phyloP scores from a whole-genome alignment of 1,140 invertebrate species.

The Solenopsis invicta region DNA sequence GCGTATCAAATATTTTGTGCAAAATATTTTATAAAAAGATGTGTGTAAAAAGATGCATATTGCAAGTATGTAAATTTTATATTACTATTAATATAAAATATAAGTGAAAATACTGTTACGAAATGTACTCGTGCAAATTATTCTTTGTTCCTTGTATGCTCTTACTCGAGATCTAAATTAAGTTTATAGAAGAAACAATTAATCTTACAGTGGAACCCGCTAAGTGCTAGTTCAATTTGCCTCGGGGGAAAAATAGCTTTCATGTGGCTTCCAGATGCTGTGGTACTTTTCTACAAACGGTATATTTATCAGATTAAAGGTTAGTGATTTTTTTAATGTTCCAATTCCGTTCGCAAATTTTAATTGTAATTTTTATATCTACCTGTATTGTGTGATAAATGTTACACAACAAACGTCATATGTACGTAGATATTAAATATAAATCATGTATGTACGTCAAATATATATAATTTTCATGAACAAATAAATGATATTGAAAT shows the following conservation, averaged over 20 bases:
- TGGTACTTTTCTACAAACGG: constrained; percentile 28
- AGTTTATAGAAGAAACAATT: constrained; percentile 53
- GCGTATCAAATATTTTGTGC: not conserved
- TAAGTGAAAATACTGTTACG: not conserved
- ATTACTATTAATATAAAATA: not conserved
- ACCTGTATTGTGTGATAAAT: not conserved
- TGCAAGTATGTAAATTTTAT: not conserved
- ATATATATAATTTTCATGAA: constrained; percentile 27
- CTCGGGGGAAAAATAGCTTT: not conserved
- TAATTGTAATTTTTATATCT: not conserved
- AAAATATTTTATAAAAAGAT: constrained; percentile 19
- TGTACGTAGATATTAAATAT: not conserved
- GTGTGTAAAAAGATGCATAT: not conserved
- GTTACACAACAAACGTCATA: not conserved
- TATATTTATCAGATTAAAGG: constrained; percentile 40
- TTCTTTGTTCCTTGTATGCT: not conserved
- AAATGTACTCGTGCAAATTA: constrained; percentile 17
- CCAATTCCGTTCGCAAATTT: not conserved
- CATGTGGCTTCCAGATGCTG: constrained; percentile 38
- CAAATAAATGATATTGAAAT: not conserved
- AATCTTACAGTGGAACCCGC: constrained; percentile 38
- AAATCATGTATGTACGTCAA: not conserved
- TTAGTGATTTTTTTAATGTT: constrained; percentile 13
- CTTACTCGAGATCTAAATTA: constrained; percentile 21
- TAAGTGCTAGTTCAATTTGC: constrained; percentile 47